Base-by-base conservation (phyloP, 1,140 invertebrate genomes). In the Penaeus vannamei region DNA sequence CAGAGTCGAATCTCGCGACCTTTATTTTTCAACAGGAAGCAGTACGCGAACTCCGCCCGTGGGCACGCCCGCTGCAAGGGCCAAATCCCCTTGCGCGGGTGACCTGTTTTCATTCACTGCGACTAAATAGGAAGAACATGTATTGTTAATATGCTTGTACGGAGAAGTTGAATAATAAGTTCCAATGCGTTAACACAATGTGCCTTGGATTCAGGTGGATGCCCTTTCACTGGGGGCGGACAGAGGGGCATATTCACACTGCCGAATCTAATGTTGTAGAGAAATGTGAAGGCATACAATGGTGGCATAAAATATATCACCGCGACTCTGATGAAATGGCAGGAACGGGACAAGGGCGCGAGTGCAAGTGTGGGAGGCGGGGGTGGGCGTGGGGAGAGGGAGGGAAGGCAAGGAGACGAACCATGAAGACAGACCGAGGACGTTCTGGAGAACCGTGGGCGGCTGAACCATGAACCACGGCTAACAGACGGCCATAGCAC, bases 131-230 rank as follows among this genome's bases (percentile, higher is more conserved):
- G 87, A 89, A 80, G 87, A 89, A 80, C 87, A 89, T 89, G 87
- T 89, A 89, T 89, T 89, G 87, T 89, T 89, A 89, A 89, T 89
- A 89, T 89, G 87, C 87, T 89, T 89, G 87, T 89, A 84, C 87
- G 81, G 82, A 84, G 87, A 89, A 89, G 81, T 84, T 89, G 87
- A 89, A 89, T 89, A 89, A 89, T 89, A 89, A 89, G 81, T 89
- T 89, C 82, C 87, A 79, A 89, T 89, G 82, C 87, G 87, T 84
- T 89, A 89, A 89, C 87, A 89, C 87, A 89, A 89, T 89, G 77
- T 77, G 83, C 66, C 87, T 84, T 66, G 87, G 83, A 89, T 89
- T 84, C 83, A 69, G 86, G 79, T 82, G 80, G 86, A 80, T 80
- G 85, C 59, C 86, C 80, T 87, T 87, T 83, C 86, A 87, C 60